Evolutionary conservation across 2,797 vertebrate genomes (phyloP).

Genomic region (Hemibagrus guttatus): DNA sequence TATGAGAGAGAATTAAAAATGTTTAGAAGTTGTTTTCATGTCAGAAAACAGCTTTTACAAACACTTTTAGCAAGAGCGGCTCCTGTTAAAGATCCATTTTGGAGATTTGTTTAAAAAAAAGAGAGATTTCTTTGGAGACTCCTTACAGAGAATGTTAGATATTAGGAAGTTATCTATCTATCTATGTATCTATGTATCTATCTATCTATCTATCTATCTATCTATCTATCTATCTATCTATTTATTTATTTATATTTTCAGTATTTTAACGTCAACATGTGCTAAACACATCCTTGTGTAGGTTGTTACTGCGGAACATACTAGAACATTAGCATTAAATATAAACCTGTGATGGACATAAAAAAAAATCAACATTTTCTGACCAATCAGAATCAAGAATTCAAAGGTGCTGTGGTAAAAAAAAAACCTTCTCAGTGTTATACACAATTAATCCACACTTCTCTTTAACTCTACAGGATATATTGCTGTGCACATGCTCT

Average conservation of each 20-base stretch:
- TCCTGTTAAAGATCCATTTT: too few species aligned
- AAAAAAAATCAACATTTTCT: neutral
- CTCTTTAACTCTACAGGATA: neutral
- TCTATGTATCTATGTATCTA: too few species aligned
- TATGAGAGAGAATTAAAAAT: too few species aligned
- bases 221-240: too few species aligned
- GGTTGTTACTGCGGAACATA: neutral
- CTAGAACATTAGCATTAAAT: neutral
- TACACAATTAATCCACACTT: neutral
- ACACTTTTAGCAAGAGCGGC: too few species aligned
- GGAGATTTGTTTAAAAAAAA: too few species aligned
- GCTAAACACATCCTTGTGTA: neutral
- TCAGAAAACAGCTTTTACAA: too few species aligned
- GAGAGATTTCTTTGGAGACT: neutral
- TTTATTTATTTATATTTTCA: neutral
- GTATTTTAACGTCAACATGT: neutral
- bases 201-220: too few species aligned
- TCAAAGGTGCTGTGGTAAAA: neutral
- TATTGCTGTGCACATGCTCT: too few species aligned
- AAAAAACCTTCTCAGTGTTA: neutral
- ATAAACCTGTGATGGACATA: neutral
- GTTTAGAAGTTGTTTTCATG: too few species aligned
- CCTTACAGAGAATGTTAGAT: neutral
- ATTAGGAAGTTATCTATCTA: neutral
- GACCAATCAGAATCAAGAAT: neutral